Conservation (phyloP, 2,797 vertebrate species). For the Valencia hispanica region DNA sequence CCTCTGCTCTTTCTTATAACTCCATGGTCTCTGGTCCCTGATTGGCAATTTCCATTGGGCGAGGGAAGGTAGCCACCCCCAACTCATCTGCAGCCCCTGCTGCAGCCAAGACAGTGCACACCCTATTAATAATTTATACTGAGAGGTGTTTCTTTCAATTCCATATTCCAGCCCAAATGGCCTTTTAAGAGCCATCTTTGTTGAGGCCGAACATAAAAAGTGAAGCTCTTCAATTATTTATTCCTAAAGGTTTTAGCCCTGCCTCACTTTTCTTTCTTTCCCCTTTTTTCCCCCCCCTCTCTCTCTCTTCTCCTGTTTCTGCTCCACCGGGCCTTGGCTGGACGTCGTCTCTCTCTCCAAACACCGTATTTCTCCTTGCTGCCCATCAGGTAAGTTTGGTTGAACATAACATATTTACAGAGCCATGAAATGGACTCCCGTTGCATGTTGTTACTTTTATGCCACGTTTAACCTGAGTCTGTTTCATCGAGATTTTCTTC, state of each 20-base stretch:
- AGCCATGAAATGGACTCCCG: constrained; percentile 16
- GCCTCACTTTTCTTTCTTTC: constrained; percentile 42
- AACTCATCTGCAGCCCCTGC: constrained; percentile 19
- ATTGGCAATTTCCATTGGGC: constrained; percentile 11
- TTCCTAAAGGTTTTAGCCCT: constrained; percentile 40
- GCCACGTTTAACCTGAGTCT: no score
- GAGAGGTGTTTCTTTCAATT: constrained; percentile 66
- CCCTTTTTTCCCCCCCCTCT: neutral
- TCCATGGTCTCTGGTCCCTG: neutral
- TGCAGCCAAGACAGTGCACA: constrained; percentile 36
- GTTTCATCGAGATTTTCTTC: constrained; percentile 41
- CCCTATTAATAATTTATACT: constrained; percentile 61
- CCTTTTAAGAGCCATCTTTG: constrained; percentile 58
- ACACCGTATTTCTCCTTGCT: constrained; percentile 37
- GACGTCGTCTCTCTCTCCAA: constrained; percentile 26
- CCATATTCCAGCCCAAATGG: constrained; percentile 52
- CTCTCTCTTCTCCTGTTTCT: constrained; percentile 3
- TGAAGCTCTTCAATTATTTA: constrained; percentile 67
- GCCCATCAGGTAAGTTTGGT: constrained; percentile 72
- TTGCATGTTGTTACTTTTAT: constrained; percentile 37
- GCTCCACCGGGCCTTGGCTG: constrained; percentile 39
- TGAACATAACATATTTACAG: constrained; percentile 57
- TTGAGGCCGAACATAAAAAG: constrained; percentile 37
- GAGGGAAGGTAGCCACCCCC: neutral
- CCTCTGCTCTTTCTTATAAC: neutral